phyloP scores from a whole-genome alignment of 2,797 vertebrate species.

The Micropoecilia bifurca region DNA sequence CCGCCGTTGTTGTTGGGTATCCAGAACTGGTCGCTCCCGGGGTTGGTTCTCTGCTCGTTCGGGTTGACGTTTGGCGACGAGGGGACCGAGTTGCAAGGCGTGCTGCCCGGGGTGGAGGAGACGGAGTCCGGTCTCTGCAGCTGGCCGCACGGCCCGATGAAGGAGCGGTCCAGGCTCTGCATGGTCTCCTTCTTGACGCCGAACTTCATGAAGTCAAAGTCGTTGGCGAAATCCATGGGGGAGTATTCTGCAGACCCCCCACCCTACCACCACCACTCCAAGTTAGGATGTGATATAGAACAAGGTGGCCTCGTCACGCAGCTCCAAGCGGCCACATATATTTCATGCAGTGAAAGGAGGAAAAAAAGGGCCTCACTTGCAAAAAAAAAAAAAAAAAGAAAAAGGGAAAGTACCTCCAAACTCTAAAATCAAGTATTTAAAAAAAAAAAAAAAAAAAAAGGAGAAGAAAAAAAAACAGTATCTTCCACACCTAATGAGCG shows the following conservation, averaged over 20 bases:
- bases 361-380: slow-evolving; percentile 19
- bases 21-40: slow-evolving; percentile 93
- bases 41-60: slow-evolving; percentile 90
- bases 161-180: slow-evolving; percentile 88
- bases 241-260: slow-evolving; percentile 83
- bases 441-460: neutral
- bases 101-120: slow-evolving; percentile 95
- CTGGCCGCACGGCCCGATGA: slow-evolving; percentile 89
- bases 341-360: slow-evolving; percentile 60
- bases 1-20: slow-evolving; percentile 89
- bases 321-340: slow-evolving; percentile 53
- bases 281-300: slow-evolving; percentile 76
- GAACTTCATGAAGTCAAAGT: slow-evolving; percentile 97
- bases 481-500: slow-evolving; percentile 19
- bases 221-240: slow-evolving; percentile 93
- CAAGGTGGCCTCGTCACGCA: slow-evolving; percentile 43
- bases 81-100: slow-evolving; percentile 95
- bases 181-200: slow-evolving; percentile 95
- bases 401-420: slow-evolving; percentile 57
- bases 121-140: slow-evolving; percentile 93
- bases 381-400: neutral
- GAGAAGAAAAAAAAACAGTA: neutral
- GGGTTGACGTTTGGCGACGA: slow-evolving; percentile 95
- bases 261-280: slow-evolving; percentile 65
- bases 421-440: slow-evolving; percentile 36